phyloP scores from a whole-genome alignment of 53 echinoderm and acorn worm species.

The Zoroaster sp. region DNA sequence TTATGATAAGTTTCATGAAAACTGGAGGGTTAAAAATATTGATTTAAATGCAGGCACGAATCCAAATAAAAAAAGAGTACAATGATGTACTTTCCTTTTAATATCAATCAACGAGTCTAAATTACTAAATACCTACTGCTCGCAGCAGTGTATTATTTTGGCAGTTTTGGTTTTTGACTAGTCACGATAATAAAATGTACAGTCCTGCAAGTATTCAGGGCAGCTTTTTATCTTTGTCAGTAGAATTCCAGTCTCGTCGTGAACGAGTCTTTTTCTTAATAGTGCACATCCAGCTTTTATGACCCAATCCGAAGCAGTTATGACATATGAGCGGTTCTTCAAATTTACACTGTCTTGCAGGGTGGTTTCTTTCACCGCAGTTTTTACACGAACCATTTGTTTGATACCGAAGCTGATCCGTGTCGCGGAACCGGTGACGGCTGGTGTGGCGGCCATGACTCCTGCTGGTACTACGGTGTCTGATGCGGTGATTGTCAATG shows the following conservation, averaged over 20 bases:
- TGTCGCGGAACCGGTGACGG: background rate
- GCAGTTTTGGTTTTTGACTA: no score
- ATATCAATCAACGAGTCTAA: no score
- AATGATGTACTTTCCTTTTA: no score
- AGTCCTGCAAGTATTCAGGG: no score
- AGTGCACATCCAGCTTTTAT: conserved; percentile 50
- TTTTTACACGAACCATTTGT: background rate
- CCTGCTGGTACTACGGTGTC: background rate
- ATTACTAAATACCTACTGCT: no score
- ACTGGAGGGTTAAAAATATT: no score
- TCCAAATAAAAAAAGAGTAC: no score
- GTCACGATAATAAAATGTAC: no score
- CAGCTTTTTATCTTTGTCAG: no score
- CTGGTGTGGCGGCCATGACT: background rate
- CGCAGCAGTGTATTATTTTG: no score
- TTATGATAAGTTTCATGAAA: no score
- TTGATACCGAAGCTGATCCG: background rate
- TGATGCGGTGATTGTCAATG: background rate
- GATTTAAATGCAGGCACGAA: no score
- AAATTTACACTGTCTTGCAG: conserved; percentile 10
- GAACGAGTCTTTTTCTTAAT: background rate
- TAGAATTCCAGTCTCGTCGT: background rate
- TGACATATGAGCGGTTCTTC: conserved; percentile 25
- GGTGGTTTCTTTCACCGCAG: conserved; percentile 50
- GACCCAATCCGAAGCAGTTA: conserved; percentile 25